Evolutionary conservation across 64 coral and sea anemone genomes (phyloP).

Genomic region (Acropora yongei): DNA sequence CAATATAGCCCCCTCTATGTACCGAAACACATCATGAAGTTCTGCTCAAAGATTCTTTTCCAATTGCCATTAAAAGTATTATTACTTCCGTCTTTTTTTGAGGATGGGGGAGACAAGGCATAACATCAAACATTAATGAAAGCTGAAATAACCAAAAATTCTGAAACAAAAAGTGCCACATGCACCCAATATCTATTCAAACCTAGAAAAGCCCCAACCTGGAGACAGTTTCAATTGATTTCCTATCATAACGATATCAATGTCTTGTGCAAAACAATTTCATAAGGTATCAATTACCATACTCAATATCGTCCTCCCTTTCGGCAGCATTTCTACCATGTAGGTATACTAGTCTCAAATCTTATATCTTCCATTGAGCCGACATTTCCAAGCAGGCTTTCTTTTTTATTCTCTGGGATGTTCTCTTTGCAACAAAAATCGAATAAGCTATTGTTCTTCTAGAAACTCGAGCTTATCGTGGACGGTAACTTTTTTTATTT

Average conservation of each 20-base stretch:
- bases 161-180: not conserved
- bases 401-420: too few species aligned
- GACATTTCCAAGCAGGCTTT: too few species aligned
- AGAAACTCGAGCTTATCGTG: too few species aligned
- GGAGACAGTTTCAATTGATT: constrained; percentile 11
- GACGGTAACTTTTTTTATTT: too few species aligned
- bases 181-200: not conserved
- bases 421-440: too few species aligned
- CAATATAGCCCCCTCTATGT: constrained; percentile 13
- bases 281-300: not conserved
- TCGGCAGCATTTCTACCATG: not conserved
- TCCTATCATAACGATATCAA: not conserved
- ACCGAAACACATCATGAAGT: constrained; percentile 14
- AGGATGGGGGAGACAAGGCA: not conserved
- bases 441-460: too few species aligned
- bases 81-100: not conserved
- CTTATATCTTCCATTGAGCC: too few species aligned
- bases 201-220: not conserved
- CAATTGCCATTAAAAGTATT: constrained; percentile 11
- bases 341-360: not conserved
- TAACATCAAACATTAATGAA: not conserved
- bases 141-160: constrained; percentile 14
- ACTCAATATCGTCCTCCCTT: constrained; percentile 13
- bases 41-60: constrained; percentile 15
- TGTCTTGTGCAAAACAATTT: constrained; percentile 15